phyloP scores from a whole-genome alignment of 53 echinoderm and acorn worm genomes.

The Actinopyga echinites region DNA sequence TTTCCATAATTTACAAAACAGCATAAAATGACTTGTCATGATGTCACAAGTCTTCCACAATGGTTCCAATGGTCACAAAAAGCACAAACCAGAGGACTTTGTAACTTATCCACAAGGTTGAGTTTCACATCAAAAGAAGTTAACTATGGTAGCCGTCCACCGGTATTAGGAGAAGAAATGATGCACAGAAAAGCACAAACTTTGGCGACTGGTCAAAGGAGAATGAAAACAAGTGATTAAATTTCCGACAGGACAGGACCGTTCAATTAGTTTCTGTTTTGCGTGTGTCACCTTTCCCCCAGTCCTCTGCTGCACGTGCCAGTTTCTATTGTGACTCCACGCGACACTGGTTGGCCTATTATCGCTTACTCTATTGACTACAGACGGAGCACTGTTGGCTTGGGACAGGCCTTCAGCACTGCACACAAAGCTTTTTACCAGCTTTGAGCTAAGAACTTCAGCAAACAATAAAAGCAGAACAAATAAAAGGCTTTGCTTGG shows the following conservation, averaged over 20 bases:
- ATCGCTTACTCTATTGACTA: conserved; percentile 11
- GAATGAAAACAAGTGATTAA: conserved; percentile 4
- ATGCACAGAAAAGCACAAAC: too few species aligned
- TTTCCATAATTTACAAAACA: neutral
- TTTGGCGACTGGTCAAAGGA: neutral
- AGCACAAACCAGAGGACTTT: neutral
- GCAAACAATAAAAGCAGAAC: conserved; percentile 23
- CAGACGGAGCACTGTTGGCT: conserved; percentile 14
- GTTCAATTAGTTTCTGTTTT: conserved; percentile 13
- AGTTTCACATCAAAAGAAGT: too few species aligned
- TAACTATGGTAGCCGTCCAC: too few species aligned
- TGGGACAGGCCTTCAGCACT: conserved; percentile 24
- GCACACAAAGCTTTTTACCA: conserved; percentile 25
- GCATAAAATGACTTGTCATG: neutral
- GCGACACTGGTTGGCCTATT: conserved; percentile 20
- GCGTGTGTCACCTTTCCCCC: conserved; percentile 15
- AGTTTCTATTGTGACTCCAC: conserved; percentile 28
- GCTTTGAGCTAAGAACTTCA: conserved; percentile 17
- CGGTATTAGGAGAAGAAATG: too few species aligned
- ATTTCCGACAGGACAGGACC: neutral
- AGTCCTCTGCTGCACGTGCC: conserved; percentile 12
- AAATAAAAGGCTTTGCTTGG: neutral
- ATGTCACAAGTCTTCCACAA: neutral
- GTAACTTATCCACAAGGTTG: too few species aligned
- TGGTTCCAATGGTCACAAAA: neutral